Percentiles rank a stretch among this genome's conserved stretches.
Evolutionary conservation across 2,888 invertebrate genomes (phyloP).

Genomic region (Catocala sponsa): DNA sequence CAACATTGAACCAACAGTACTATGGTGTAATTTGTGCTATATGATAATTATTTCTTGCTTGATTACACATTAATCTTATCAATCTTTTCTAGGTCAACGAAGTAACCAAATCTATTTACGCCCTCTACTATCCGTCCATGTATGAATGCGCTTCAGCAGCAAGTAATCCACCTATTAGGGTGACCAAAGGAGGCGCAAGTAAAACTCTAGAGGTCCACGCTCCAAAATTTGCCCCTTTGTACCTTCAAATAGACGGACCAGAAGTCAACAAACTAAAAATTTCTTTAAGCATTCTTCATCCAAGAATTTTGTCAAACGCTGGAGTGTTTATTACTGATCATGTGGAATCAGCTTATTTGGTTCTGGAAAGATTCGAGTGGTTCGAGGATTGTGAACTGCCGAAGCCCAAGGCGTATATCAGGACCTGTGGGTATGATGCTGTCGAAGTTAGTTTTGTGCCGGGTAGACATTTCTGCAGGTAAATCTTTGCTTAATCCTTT

Average conservation of each 20-base stretch:
- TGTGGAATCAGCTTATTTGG: slow-evolving; percentile 71
- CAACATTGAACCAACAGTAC: no score
- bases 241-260: slow-evolving; percentile 77
- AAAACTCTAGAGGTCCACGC: slow-evolving; percentile 65
- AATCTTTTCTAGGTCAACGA: slow-evolving; percentile 59
- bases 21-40: no score
- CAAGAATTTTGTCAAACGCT: slow-evolving; percentile 69
- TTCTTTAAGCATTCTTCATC: slow-evolving; percentile 68
- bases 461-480: slow-evolving; percentile 81
- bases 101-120: slow-evolving; percentile 48
- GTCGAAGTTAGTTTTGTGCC: slow-evolving; percentile 68
- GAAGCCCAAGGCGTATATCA: slow-evolving; percentile 61
- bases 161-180: slow-evolving; percentile 60
- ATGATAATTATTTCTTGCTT: not conserved
- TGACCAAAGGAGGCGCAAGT: slow-evolving; percentile 56
- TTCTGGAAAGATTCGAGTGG: slow-evolving; percentile 78
- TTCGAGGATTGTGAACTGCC: slow-evolving; percentile 68
- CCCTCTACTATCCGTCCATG: slow-evolving; percentile 72
- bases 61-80: not conserved
- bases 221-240: slow-evolving; percentile 71
- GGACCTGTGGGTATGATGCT: slow-evolving; percentile 68
- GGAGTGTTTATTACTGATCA: slow-evolving; percentile 63
- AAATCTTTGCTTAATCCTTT: slow-evolving; percentile 2
- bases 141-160: slow-evolving; percentile 68
- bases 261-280: slow-evolving; percentile 65